Base-by-base conservation (phyloP, 2,113 vertebrate genomes). In the Sterna hirundo region DNA sequence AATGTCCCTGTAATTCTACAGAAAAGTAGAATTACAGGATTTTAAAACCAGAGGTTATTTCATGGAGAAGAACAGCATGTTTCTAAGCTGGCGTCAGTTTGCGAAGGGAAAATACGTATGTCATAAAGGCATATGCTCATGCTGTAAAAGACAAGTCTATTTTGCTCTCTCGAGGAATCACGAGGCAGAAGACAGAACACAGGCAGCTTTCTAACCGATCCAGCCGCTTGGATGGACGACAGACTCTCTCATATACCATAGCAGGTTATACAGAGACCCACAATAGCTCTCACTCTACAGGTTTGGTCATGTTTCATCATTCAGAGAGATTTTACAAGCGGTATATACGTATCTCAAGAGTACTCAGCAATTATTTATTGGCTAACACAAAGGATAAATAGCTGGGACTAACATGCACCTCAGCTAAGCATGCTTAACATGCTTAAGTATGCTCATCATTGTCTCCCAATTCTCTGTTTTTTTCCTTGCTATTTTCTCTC, bases 221-320 rank as follows among this genome's bases (percentile, higher is more conserved):
- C 60, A 77, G 62, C 4, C 47, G 15, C 30, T 57, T 2, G 2
- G 51, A 44, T 29, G 49, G 38, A 71, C 0, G 0, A 55, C 32
- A 88, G n/a, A 10, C 57, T 79, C 22, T 66, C 29, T 90, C 6
- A 2, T 19, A 15, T 11, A 62, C 1, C 21, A 42, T 3, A 88
- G 23, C 34, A 89, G 25, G 74, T 49, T 65, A 62, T 5, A 81
- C 23, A 51, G 23, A 57, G 17, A 44, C 17, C 29, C 11, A 66
- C 42, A 78, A 13, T 46, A 82, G 57, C 16, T 78, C 47, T 60
- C 26, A 27, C 42, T 40, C 32, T 55, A 38, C 14, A 60, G 34
- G 10, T 81, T 36, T 84, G 72, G 36, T 65, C 10, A 3, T 58
- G 66, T 70, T 89, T 89, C 55, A 51, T 47, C 11, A 51, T 57